These are phyloP conservation scores for Leistus spinibarbis DNA, from an alignment of 2,888 invertebrate species.

Conservation along the genomic window DNA sequence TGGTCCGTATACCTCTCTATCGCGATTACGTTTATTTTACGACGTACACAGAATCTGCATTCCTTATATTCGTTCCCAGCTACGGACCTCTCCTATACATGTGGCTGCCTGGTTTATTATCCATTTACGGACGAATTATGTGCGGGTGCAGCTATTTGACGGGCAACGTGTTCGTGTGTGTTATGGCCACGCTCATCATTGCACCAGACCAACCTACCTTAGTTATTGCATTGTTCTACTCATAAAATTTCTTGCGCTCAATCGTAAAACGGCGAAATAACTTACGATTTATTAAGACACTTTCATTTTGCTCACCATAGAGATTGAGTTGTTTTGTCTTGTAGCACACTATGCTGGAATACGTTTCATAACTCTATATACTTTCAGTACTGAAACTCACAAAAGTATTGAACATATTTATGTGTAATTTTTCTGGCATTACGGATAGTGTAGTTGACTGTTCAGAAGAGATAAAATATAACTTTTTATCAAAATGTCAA, in stretches of 20 bases:
- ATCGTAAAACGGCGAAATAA: not conserved
- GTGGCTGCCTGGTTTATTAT: slow-evolving; percentile 25
- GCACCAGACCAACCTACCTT: not conserved
- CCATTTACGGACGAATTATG: slow-evolving; percentile 33
- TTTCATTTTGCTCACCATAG: not conserved
- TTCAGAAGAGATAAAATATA: not conserved
- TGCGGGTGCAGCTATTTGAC: slow-evolving; percentile 16
- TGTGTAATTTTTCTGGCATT: no score
- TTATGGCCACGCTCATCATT: slow-evolving; percentile 24
- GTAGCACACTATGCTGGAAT: not conserved
- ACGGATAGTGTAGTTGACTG: no score
- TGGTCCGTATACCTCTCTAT: not conserved
- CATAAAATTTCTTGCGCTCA: not conserved
- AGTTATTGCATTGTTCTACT: not conserved
- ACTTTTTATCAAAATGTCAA: not conserved
- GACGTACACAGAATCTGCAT: slow-evolving; percentile 34
- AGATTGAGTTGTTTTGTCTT: not conserved
- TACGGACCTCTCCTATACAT: slow-evolving; percentile 15
- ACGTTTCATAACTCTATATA: not conserved
- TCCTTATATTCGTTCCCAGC: slow-evolving; percentile 17
- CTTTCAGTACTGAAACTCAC: not conserved
- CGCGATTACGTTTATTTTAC: slow-evolving; percentile 29
- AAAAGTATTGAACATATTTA: no score
- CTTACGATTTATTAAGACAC: not conserved
- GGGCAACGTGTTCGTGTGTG: slow-evolving; percentile 22